Conservation (phyloP, 1,140 invertebrate species). For the Ylistrum balloti region DNA sequence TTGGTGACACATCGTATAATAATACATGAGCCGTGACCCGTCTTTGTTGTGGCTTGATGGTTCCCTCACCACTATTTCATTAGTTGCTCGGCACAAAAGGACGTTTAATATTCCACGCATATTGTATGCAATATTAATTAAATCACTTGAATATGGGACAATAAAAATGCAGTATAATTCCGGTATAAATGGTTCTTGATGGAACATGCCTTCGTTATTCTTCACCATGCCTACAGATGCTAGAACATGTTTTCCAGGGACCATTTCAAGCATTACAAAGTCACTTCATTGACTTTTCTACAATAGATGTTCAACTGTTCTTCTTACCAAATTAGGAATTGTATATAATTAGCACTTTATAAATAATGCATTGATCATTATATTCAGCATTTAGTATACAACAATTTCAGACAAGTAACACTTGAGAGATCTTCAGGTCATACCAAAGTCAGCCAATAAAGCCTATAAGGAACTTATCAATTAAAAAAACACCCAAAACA, state of each 20-base stretch:
- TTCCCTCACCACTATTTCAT: constrained; percentile 2
- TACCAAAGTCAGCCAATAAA: no score
- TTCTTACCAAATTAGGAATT: neutral
- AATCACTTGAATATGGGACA: constrained; percentile 21
- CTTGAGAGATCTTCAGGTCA: no score
- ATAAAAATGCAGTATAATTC: neutral
- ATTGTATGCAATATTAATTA: constrained; percentile 25
- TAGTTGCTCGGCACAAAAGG: neutral
- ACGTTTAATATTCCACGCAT: constrained; percentile 8
- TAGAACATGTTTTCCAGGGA: neutral
- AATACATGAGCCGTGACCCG: neutral
- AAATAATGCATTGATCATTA: neutral
- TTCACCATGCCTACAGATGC: neutral
- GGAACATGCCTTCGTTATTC: neutral
- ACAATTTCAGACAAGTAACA: no score
- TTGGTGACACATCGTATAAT: neutral
- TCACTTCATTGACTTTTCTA: neutral
- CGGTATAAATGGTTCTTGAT: neutral
- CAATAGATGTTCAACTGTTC: neutral
- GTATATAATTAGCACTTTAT: neutral
- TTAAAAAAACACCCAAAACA: no score
- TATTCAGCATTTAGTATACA: no score
- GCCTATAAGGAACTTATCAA: no score
- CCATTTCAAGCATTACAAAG: neutral
- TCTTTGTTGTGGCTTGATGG: neutral